Base-by-base conservation (phyloP, 2,888 invertebrate genomes). In the Rhagonycha fulva region DNA sequence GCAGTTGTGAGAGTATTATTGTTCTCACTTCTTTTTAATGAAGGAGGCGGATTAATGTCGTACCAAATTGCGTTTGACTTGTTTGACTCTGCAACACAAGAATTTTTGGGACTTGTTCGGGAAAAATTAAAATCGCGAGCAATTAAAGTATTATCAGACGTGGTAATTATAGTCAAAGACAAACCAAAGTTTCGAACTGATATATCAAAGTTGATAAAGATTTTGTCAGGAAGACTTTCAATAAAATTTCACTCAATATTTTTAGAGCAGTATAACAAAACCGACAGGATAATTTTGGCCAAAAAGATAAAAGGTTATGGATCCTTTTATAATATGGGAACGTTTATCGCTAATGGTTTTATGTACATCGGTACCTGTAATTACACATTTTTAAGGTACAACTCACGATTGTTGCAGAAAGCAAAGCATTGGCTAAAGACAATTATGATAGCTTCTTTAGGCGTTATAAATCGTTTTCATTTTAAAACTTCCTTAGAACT, bases 371-470 rank as follows among this genome's bases (percentile, higher is more conserved):
- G 99, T 9, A 99, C 99, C 2, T 99, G 99, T 0, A 97, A 97
- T 85, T 99, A 99, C 89, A 98, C 98, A 86, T 99, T 99, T 88
- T 90, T 99, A 80, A 91, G 97, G 82, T 98, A 99, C 85, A 99
- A 99, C 87, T 90, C 99, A 75, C 99, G 99, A 85, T 99, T 99
- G 99, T 89, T 99, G 78, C 96, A 98, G 0, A 92, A 99, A 76
- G 99, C 99, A 0, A 99, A 99, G 10, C 99, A 99, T 88, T 99
- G 99, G 99, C 99, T 99, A 1, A 99, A 99, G 88, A 91, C 99
- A 81, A 98, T 98, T 26, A 99, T 99, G 0, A 99, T 99, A 32
- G 98, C 99, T 9, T 98, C 98, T 60, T 90, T 99, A 75, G 99
- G 99, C 70, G 98, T 98, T 4, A 98, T 99, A 82, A 98, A 98